phyloP scores from a whole-genome alignment of 1,140 invertebrate genomes.

The Euura lappo region DNA sequence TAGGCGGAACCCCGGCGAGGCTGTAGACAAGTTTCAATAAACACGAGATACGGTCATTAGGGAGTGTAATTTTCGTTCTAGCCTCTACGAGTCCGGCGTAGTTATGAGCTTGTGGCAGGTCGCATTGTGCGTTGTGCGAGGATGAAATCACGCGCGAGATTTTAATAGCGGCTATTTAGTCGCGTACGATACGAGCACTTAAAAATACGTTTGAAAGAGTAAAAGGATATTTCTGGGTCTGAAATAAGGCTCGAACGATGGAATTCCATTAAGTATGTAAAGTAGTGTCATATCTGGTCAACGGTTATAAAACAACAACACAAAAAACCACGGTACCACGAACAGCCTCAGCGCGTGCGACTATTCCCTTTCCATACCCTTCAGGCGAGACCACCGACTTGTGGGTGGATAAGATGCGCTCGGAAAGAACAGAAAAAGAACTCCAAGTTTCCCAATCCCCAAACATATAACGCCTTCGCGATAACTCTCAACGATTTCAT shows the following conservation, averaged over 20 bases:
- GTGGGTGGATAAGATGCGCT: background rate
- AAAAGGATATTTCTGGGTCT: background rate
- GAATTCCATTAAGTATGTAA: constrained; percentile 40
- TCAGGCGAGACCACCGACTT: background rate
- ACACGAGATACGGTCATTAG: constrained; percentile 2
- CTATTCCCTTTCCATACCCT: background rate
- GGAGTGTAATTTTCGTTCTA: background rate
- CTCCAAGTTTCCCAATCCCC: background rate
- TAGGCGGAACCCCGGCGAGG: background rate
- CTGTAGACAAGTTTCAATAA: background rate
- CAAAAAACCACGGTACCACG: background rate
- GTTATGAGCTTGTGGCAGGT: background rate
- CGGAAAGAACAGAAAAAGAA: background rate
- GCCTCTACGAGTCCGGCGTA: background rate
- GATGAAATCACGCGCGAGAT: background rate
- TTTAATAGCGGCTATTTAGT: constrained; percentile 5
- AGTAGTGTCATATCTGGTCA: constrained; percentile 35
- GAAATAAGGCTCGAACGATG: constrained; percentile 6
- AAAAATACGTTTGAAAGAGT: constrained; percentile 4
- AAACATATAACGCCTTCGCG: background rate
- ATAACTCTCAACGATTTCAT: background rate
- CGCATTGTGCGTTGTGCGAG: background rate
- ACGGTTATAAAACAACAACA: background rate
- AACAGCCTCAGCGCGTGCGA: constrained; percentile 1
- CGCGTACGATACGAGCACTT: background rate